Conservation (phyloP, 2,888 invertebrate species). For the Epirrhoe tristata region DNA sequence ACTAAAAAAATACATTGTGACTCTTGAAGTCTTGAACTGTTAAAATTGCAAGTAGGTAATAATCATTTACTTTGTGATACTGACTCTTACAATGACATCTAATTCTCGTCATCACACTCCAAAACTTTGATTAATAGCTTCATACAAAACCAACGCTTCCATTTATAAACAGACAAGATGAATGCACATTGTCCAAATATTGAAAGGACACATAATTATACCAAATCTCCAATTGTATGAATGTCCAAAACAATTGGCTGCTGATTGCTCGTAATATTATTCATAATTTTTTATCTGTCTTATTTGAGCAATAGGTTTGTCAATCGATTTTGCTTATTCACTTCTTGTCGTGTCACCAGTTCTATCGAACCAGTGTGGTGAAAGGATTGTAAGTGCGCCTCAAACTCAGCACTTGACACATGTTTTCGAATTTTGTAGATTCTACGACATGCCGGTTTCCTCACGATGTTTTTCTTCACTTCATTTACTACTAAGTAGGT, state of each 20-base stretch:
- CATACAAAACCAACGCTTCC: slow-evolving; percentile 1
- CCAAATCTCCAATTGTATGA: slow-evolving; percentile 13
- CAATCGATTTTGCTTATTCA: too few relatives aligned
- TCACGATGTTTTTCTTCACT: too few relatives aligned
- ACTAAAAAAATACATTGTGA: too few relatives aligned
- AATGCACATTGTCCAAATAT: slow-evolving; percentile 24
- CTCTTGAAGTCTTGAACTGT: too few relatives aligned
- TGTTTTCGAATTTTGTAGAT: too few relatives aligned
- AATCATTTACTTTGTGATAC: background rate
- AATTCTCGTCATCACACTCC: background rate
- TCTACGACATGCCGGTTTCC: too few relatives aligned
- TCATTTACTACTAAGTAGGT: background rate
- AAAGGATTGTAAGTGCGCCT: too few relatives aligned
- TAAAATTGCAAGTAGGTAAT: too few relatives aligned
- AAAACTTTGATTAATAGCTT: slow-evolving; percentile 6
- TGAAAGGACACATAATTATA: slow-evolving; percentile 4
- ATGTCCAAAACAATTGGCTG: slow-evolving; percentile 23
- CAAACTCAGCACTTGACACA: too few relatives aligned
- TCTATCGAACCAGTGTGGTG: too few relatives aligned
- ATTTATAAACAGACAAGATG: slow-evolving; percentile 21
- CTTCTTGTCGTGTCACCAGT: too few relatives aligned
- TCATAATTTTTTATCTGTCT: slow-evolving; percentile 19
- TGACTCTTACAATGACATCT: background rate
- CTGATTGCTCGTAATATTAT: slow-evolving; percentile 22
- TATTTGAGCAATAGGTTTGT: background rate